Evolutionary conservation across 2,113 vertebrate genomes (phyloP), one percentile per base, ranked within the genome.

Genomic region (Egretta garzetta): DNA sequence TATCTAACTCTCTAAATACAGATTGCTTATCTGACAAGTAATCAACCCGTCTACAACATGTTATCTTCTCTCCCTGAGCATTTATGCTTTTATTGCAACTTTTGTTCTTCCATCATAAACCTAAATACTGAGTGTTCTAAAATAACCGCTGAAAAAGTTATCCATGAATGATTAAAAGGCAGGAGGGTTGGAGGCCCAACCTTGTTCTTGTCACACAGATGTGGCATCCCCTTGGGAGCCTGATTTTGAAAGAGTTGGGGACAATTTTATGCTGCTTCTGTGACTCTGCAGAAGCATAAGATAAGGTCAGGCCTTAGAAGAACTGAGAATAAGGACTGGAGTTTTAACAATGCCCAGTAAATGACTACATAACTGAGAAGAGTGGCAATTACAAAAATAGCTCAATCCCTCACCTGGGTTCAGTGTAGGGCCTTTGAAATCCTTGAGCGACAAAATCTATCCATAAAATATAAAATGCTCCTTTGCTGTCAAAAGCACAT

Each of bases 1-100:
- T 58, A 80, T 75, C 93, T 76, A 92, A 71, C 80, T 92, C 86
- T 95, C 64, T 85, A 96, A 93, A 89, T 47, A 72, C 32, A 63
- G 93, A 62, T 71, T 56, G 32, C 67, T 92, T 90, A 41, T 37
- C 41, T 27, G 47, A 88, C 71, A 86, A 95, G 67, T 92, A 83
- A 64, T 35, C 68, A 59, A 43, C 63, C 90, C 86, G 80, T 49
- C 75, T 90, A 10, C 47, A 33, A 59, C 67, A 43, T 1, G 4
- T 53, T 88, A 9, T 63, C 93, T 88, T 89, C 63, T 77, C 80
- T 84, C 75, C 45, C 73, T 53, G 53, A 39, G 47, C 14, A 8
- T 84, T 93, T 91, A 33, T 30, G 52, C 66, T 77, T 64, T 77
- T 70, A 45, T 1, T 30, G 58, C 8, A 10, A 58, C 79, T 90